Evolutionary conservation across 2,888 invertebrate species (phyloP).

Genomic region (Rhingia campestris): DNA sequence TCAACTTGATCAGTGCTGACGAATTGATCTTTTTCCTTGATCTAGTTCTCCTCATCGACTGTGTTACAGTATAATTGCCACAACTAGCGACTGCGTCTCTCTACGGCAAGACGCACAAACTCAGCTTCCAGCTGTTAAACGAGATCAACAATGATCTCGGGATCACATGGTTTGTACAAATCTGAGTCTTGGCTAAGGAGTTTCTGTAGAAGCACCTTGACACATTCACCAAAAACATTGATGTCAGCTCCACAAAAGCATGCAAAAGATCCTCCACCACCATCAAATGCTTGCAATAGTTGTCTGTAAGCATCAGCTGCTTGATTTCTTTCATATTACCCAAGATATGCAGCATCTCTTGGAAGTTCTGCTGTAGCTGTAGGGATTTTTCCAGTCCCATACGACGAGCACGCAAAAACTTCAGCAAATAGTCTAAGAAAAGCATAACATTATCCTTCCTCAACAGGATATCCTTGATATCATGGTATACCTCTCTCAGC

Average conservation of each 20-base stretch:
- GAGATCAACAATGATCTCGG: constrained; percentile 96
- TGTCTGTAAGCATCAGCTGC: constrained; percentile 96
- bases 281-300: constrained; percentile 99
- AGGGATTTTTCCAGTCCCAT: constrained; percentile 96
- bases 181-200: constrained; percentile 93
- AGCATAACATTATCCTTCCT: constrained; percentile 98
- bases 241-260: constrained; percentile 98
- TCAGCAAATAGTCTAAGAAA: constrained; percentile 98
- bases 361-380: constrained; percentile 98
- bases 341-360: constrained; percentile 98
- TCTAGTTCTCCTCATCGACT: constrained; percentile 99
- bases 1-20: constrained; percentile 99
- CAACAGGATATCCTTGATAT: constrained; percentile 94
- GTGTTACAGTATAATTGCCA: constrained; percentile 99
- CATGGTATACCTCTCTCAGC: no score
- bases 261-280: constrained; percentile 99
- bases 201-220: constrained; percentile 97
- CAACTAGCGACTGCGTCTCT: constrained; percentile 95
- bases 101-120: constrained; percentile 96
- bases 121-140: constrained; percentile 98
- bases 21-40: constrained; percentile 98
- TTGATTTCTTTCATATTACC: constrained; percentile 99
- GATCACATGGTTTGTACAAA: constrained; percentile 98
- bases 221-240: constrained; percentile 98
- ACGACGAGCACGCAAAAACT: constrained; percentile 95